Base-by-base conservation (phyloP, 2,888 invertebrate species). In the Phyllotreta cruciferae region DNA sequence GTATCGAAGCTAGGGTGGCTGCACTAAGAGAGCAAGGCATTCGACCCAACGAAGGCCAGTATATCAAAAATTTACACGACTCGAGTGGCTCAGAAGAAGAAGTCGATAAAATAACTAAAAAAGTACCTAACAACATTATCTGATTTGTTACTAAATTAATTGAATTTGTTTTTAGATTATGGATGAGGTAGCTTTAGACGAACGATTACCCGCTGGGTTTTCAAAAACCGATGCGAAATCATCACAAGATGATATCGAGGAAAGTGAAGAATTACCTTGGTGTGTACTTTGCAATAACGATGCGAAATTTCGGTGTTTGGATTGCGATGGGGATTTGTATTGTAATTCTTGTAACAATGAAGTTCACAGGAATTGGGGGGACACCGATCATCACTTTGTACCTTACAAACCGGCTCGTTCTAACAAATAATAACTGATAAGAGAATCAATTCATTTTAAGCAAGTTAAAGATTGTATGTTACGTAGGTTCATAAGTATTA, bases 251-350 rank as follows among this genome's bases (percentile, higher is more conserved):
- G n/a, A n/a, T n/a, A n/a, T n/a, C n/a, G n/a, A n/a, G 4, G 52
- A 56, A 9, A 41, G 47, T 7, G 37, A 44, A 5, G 52, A 92
- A 75, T 81, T 93, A 49, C 91, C 91, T 3, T 92, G 91, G 85
- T 96, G 95, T 81, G 89, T 90, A 69, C 89, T 94, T 70, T 96
- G 95, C 78, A 93, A 93, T 78, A 90, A 90, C 76, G 90, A 92
- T 81, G 92, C 93, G 1, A 84, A 81, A 6, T 81, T 88, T 67
- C 83, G 89, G 54, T 96, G 95, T 77, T 80, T 86, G 47, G 92
- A 90, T 64, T 96, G 95, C 80, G 86, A 85, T 66, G 87, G 85
- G 41, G 94, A 95, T 78, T 82, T 94, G 6, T 96, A 92, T 79
- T 96, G 96, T 79, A 82, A 83, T 9, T 79, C 82, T 60, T 96